Base-by-base conservation (phyloP, 2,113 vertebrate species). In the Pangasianodon hypophthalmus region DNA sequence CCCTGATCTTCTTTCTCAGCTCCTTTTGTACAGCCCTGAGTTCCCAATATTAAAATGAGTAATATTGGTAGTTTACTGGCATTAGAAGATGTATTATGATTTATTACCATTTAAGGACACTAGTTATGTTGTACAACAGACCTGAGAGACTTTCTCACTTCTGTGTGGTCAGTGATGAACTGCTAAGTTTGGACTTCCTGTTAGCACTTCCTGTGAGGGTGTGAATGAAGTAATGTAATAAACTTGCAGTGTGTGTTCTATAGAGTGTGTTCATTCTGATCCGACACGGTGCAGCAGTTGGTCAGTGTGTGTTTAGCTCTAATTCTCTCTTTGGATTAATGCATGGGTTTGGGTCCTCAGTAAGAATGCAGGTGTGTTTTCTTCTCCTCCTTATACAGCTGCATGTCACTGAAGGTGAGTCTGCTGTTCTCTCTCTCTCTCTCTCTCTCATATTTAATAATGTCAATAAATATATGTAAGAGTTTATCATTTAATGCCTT, bases 291-390 rank as follows among this genome's bases (percentile, higher is more conserved):
- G 37, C 69, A 73, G 69, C 32, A 73, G 16, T 37, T 7, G 37
- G 37, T 73, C 69, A 67, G 44, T 56, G 44, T 64, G 11, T 85
- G 13, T 85, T 41, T 24, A 64, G 18, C 37, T 46, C 21, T 48
- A 44, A 26, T 67, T 19, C 37, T 64, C 58, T 26, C 56, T 62
- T 26, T 58, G 52, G 64, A 32, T 71, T 84, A 80, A 60, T 44
- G 32, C 44, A 58, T 58, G 19, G 19, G 32, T 37, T 41, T 26
- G 16, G 29, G 83, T 46, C 60, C 13, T 48, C 84, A 67, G 60
- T 48, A 50, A 85, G 84, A 85, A 86, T 86, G 58, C 84, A 77
- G 84, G 19, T 54, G n/a, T 86, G 60, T 80, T 64, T 52, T 86
- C 29, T 87, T 6, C 41, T 83, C 37, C 29, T 87, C 69, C 32